Conservation (phyloP, 2,797 vertebrate genomes). For the Melanotaenia nigrans region DNA sequence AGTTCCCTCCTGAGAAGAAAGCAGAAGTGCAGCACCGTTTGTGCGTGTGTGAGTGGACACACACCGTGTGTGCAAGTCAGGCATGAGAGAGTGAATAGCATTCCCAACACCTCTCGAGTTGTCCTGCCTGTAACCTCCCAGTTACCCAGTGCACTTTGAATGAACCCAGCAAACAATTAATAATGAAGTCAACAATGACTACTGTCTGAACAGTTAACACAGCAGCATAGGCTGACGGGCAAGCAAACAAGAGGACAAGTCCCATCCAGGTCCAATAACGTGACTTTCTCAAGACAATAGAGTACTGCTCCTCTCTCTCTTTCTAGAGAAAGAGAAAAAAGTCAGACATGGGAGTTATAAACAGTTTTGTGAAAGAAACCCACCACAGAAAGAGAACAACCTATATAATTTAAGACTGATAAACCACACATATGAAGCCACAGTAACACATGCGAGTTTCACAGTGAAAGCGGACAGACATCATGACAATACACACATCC, state of each 20-base stretch:
- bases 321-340: conserved; percentile 25
- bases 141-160: conserved; percentile 78
- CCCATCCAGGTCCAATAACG: conserved; percentile 7
- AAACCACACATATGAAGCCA: conserved; percentile 40
- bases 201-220: conserved; percentile 59
- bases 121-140: conserved; percentile 73
- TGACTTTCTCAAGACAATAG: conserved; percentile 50
- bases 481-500: conserved; percentile 62
- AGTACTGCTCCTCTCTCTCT: conserved; percentile 10
- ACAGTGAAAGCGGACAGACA: conserved; percentile 42
- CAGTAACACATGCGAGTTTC: conserved; percentile 19
- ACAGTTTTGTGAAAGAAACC: conserved; percentile 38
- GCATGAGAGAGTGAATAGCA: conserved; percentile 65
- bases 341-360: neutral
- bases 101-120: conserved; percentile 68
- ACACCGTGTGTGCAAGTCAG: conserved; percentile 46
- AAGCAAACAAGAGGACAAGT: conserved; percentile 29
- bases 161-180: conserved; percentile 81
- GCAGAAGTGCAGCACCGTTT: conserved; percentile 32
- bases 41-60: conserved; percentile 27
- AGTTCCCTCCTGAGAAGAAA: conserved; percentile 51
- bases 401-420: conserved; percentile 16
- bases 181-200: conserved; percentile 79
- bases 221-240: conserved; percentile 24
- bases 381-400: conserved; percentile 3